phyloP scores from a whole-genome alignment of 64 coral and sea anemone genomes.

The Porites lutea region DNA sequence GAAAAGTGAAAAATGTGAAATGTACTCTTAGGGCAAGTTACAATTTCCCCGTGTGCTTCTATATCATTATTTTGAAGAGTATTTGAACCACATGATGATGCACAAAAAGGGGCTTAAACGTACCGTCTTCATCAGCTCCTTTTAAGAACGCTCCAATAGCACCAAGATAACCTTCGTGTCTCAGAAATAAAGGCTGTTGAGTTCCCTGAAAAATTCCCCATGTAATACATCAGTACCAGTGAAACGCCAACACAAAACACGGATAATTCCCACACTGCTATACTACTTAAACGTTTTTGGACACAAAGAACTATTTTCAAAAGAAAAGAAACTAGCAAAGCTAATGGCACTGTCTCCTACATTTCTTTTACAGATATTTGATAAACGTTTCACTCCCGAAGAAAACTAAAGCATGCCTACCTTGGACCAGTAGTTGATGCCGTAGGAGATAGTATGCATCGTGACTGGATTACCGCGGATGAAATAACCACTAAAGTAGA shows the following conservation, averaged over 20 bases:
- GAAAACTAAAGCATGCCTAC: slow-evolving; percentile 7
- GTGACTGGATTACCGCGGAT: slow-evolving; percentile 91
- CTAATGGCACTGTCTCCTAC: too few relatives aligned
- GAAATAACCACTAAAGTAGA: slow-evolving; percentile 96
- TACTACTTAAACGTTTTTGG: too few relatives aligned
- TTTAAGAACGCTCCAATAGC: slow-evolving; percentile 97
- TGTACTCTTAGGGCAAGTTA: too few relatives aligned
- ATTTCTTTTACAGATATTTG: too few relatives aligned
- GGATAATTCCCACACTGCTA: too few relatives aligned
- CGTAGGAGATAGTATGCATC: slow-evolving; percentile 92
- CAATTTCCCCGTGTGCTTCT: too few relatives aligned
- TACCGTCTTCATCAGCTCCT: slow-evolving; percentile 92
- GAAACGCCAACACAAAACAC: not conserved
- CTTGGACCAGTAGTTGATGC: slow-evolving; percentile 99
- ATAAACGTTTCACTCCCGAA: too few relatives aligned
- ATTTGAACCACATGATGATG: too few relatives aligned
- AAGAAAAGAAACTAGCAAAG: too few relatives aligned
- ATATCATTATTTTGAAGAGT: too few relatives aligned
- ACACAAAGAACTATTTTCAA: too few relatives aligned
- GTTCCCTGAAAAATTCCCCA: slow-evolving; percentile 48
- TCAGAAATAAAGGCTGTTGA: slow-evolving; percentile 93
- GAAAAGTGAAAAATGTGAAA: too few relatives aligned
- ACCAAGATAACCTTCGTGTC: slow-evolving; percentile 97
- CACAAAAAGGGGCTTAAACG: not conserved
- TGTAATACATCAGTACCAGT: not conserved